Base-by-base conservation (phyloP, 92 coral and sea anemone species). In the Zoanthus solanderi region DNA sequence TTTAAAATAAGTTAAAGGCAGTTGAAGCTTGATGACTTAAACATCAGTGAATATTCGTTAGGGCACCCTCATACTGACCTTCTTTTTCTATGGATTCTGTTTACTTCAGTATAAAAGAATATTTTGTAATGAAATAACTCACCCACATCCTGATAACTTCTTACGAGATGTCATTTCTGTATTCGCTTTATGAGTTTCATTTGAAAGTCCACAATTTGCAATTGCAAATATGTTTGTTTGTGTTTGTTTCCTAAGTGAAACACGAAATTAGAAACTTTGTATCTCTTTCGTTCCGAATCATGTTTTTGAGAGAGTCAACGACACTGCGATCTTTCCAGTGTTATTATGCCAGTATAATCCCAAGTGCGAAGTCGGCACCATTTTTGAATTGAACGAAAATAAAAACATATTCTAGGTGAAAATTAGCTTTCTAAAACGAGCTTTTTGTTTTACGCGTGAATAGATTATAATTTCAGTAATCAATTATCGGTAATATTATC, bases 171-270 rank as follows among this genome's bases (percentile, higher is more conserved):
- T 18, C 69, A 63, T 63, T 5, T 23, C 28, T 23, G 4, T 23
- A 17, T 63, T 63, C 10, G 5, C 23, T 23, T 17, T 17, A 28
- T 3, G 28, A 17, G 69, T 63, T 63, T 18, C 69, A 63, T 63
- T 63, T 23, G 69, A 63, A 63, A 63, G n/a, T 17, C 69, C 69
- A 7, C n/a, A n/a, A 63, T 63, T 63, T 63, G 32, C 32, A 63
- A 63, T 7, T n/a, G 69, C 28, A 17, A 17, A 23, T 58, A 14
- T 63, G 10, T n/a, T 63, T 17, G 69, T 63, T 63, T 63, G 66
- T 60, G 17, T 60, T 60, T 60, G 69, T 63, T 58, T 63, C 69
- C 69, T 63, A 63, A 63, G 69, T 63, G 69, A 63, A 63, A n/a
- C n/a, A 17, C 31, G 28, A 63, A 6, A 63, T 7, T 63, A 23